These are phyloP conservation scores for Oscheius sp. DNA, from an alignment of 2,888 invertebrate genomes.

Conservation along the genomic window DNA sequence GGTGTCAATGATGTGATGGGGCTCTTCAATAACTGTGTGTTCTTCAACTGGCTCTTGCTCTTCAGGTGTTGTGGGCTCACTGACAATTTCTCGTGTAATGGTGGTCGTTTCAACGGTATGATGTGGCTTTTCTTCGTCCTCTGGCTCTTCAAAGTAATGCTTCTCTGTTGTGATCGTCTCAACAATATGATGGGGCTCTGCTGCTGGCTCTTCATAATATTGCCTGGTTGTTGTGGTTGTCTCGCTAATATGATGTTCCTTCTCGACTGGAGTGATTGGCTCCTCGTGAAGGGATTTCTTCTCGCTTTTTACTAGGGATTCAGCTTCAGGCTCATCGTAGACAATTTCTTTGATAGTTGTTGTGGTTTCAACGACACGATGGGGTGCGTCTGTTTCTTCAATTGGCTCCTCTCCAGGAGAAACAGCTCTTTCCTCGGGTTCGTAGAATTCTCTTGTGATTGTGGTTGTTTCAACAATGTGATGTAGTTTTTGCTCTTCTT, in stretches of 20 bases:
- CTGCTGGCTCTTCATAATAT: background rate
- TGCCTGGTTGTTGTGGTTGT: background rate
- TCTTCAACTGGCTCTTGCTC: background rate
- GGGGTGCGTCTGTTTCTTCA: background rate
- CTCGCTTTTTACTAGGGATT: background rate
- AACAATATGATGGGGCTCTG: background rate
- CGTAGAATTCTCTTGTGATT: background rate
- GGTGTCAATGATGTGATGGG: background rate
- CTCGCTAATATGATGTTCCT: background rate
- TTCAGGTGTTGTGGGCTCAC: background rate
- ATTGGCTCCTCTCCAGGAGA: background rate
- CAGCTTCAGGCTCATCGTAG: background rate
- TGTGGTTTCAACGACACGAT: constrained; percentile 4
- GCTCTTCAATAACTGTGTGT: background rate
- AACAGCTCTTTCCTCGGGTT: background rate
- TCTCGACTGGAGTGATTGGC: background rate
- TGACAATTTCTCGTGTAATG: background rate
- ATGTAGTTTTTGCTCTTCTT: background rate
- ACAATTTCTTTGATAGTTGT: background rate
- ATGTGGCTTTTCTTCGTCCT: background rate
- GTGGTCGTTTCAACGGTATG: background rate
- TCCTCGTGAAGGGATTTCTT: too few species aligned
- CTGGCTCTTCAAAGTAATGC: background rate
- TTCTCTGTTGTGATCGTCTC: background rate
- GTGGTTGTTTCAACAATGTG: background rate